phyloP scores from a whole-genome alignment of 1,140 invertebrate genomes.

The Odontomachus brunneus region DNA sequence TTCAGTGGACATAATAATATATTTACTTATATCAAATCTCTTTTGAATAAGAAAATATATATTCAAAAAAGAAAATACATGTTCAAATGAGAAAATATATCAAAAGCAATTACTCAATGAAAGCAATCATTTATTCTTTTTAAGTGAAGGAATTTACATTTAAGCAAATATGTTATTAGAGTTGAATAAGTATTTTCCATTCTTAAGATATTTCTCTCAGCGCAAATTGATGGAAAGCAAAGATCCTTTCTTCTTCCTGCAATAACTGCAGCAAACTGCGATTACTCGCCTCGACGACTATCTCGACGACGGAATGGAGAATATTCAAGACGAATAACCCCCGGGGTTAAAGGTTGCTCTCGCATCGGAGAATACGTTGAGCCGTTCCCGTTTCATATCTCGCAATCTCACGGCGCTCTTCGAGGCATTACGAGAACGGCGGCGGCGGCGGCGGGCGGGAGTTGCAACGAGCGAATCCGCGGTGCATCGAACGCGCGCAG shows the following conservation, averaged over 20 bases:
- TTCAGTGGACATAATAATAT: too few relatives aligned
- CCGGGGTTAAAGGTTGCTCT: slow-evolving; percentile 55
- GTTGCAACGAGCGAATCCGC: slow-evolving; percentile 31
- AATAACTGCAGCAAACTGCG: neutral
- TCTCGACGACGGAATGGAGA: neutral
- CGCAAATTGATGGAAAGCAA: too few relatives aligned
- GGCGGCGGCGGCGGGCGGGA: slow-evolving; percentile 11
- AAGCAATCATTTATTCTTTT: too few relatives aligned
- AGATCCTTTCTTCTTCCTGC: neutral
- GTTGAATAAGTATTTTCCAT: too few relatives aligned
- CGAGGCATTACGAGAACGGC: slow-evolving; percentile 51
- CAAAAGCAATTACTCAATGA: too few relatives aligned
- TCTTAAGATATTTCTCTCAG: too few relatives aligned
- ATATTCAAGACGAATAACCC: slow-evolving; percentile 8
- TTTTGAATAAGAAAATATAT: too few relatives aligned
- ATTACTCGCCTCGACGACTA: neutral
- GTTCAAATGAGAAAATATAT: too few relatives aligned
- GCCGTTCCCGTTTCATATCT: slow-evolving; percentile 53
- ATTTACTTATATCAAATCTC: too few relatives aligned
- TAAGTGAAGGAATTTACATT: too few relatives aligned
- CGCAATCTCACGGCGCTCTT: slow-evolving; percentile 48
- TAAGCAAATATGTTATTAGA: too few relatives aligned
- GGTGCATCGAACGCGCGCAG: slow-evolving; percentile 27
- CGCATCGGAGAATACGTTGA: slow-evolving; percentile 9
- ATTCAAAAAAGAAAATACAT: too few relatives aligned